A percentile compares a stretch with the other conserved stretches of the same genome.
These are phyloP conservation scores for Chelidonichthys spinosus DNA, from an alignment of 2,797 vertebrate genomes.

Conservation along the genomic window DNA sequence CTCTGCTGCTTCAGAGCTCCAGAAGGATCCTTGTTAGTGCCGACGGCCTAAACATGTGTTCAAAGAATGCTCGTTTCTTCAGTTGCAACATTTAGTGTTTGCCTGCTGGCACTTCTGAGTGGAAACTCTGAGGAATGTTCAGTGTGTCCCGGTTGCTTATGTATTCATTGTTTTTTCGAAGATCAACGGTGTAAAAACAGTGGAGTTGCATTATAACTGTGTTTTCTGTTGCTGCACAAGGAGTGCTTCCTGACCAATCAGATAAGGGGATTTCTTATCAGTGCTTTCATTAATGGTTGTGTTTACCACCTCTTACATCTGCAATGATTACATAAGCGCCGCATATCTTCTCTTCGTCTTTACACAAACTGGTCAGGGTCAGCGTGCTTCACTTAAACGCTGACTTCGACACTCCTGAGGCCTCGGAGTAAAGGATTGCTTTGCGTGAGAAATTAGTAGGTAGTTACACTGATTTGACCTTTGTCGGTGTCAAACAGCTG, in stretches of 20 bases:
- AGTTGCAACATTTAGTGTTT: neutral
- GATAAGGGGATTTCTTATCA: conserved; percentile 3
- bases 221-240: conserved; percentile 5
- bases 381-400: neutral
- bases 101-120: neutral
- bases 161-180: neutral
- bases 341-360: neutral
- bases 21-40: neutral
- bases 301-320: neutral
- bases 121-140: neutral
- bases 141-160: neutral
- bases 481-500: neutral
- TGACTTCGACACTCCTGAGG: neutral
- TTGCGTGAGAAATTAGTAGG: neutral
- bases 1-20: neutral
- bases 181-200: neutral
- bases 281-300: conserved; percentile 12
- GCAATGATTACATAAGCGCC: neutral
- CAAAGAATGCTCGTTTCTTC: neutral
- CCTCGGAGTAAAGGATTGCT: neutral
- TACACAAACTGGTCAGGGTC: neutral
- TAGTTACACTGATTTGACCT: neutral
- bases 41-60: neutral
- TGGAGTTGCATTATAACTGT: neutral
- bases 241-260: conserved; percentile 15